phyloP scores from a whole-genome alignment of 1,140 invertebrate genomes.

The Penaeus japonicus region DNA sequence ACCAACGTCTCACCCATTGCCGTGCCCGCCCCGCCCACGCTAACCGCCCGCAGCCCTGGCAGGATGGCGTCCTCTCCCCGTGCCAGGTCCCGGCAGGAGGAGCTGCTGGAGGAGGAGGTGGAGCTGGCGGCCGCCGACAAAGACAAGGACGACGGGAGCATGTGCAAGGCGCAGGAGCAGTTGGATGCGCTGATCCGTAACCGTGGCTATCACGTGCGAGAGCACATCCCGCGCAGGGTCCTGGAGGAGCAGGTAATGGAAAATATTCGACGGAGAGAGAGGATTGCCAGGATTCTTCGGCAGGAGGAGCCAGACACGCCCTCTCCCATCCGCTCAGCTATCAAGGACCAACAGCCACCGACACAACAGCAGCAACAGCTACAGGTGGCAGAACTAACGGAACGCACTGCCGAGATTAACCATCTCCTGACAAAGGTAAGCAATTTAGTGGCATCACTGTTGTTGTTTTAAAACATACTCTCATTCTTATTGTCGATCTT shows the following conservation, averaged over 20 bases:
- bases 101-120: background rate
- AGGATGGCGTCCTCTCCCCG: background rate
- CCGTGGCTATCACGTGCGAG: slow-evolving; percentile 53
- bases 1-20: background rate
- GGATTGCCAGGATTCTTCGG: slow-evolving; percentile 51
- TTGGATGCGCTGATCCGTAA: slow-evolving; percentile 48
- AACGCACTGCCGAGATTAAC: slow-evolving; percentile 26
- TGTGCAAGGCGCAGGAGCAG: slow-evolving; percentile 40
- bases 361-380: background rate
- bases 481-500: background rate
- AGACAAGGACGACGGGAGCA: background rate
- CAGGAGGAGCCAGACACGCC: slow-evolving; percentile 29
- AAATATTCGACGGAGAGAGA: slow-evolving; percentile 53
- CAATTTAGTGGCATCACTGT: background rate
- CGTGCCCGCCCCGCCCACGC: slow-evolving; percentile 19
- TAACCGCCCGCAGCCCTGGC: background rate
- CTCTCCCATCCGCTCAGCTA: background rate
- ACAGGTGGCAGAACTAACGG: background rate
- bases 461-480: background rate
- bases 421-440: slow-evolving; percentile 39
- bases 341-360: background rate
- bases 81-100: background rate
- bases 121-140: background rate
- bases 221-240: slow-evolving; percentile 52
- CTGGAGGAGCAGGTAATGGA: slow-evolving; percentile 55